Evolutionary conservation across 1,140 invertebrate species (phyloP).

Genomic region (Anagrus nilaparvatae): DNA sequence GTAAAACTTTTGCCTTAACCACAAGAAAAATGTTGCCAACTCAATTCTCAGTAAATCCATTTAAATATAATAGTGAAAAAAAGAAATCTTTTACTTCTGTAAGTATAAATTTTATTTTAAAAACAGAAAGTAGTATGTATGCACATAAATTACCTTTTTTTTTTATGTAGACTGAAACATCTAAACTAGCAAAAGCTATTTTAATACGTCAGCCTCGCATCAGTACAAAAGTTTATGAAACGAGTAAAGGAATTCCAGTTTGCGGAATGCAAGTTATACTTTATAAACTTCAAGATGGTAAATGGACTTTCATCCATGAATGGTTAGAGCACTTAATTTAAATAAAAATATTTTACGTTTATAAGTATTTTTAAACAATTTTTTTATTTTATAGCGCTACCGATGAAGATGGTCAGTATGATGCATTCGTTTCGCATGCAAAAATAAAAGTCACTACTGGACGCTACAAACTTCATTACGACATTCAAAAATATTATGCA

Average conservation of each 20-base stretch:
- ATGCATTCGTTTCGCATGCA: slow-evolving; percentile 47
- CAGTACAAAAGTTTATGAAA: slow-evolving; percentile 60
- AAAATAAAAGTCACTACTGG: slow-evolving; percentile 50
- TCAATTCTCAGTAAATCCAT: too few relatives aligned
- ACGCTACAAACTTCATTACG: slow-evolving; percentile 65
- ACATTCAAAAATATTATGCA: slow-evolving; percentile 62
- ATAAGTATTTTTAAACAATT: neutral
- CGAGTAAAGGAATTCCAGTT: slow-evolving; percentile 52
- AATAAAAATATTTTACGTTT: slow-evolving; percentile 1
- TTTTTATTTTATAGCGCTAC: slow-evolving; percentile 44
- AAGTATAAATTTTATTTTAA: too few relatives aligned
- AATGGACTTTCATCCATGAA: slow-evolving; percentile 53
- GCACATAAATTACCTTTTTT: too few relatives aligned
- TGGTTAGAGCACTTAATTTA: slow-evolving; percentile 27
- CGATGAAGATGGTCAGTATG: slow-evolving; percentile 53
- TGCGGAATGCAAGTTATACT: slow-evolving; percentile 50
- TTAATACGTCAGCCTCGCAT: slow-evolving; percentile 32
- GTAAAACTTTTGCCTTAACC: too few relatives aligned
- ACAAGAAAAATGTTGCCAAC: too few relatives aligned
- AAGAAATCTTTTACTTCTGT: too few relatives aligned
- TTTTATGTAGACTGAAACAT: too few relatives aligned
- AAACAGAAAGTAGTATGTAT: too few relatives aligned
- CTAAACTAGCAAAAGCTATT: too few relatives aligned
- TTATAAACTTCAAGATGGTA: slow-evolving; percentile 52
- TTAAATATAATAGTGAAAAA: too few relatives aligned